A percentile compares a stretch with the other conserved stretches of the same genome.
These are phyloP conservation scores for Tenebrosternarchus preto DNA, from an alignment of 2,113 vertebrate genomes.

Conservation along the genomic window DNA sequence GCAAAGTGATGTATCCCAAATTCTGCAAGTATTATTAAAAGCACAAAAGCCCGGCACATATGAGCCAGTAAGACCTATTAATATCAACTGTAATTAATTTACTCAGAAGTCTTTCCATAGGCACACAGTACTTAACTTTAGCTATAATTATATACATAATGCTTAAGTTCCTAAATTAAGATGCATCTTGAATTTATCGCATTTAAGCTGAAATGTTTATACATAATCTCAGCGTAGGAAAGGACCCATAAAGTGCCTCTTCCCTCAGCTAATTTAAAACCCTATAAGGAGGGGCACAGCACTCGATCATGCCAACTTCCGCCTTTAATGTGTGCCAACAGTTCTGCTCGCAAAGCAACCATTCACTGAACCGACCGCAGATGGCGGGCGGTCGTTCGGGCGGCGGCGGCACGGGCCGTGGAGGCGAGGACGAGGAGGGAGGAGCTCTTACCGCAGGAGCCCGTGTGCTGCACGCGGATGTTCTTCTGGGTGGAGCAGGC, in stretches of 20 bases:
- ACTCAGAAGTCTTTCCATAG: not conserved
- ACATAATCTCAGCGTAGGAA: not conserved
- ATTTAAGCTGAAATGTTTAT: slow-evolving; percentile 1
- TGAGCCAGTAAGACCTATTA: not conserved
- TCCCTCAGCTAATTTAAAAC: not conserved
- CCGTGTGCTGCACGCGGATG: slow-evolving; percentile 82
- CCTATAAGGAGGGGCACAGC: not conserved
- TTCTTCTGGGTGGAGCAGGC: slow-evolving; percentile 88
- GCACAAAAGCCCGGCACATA: not conserved
- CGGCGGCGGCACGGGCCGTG: not conserved
- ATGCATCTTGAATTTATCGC: not conserved
- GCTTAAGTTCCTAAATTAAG: not conserved
- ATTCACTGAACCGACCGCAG: not conserved
- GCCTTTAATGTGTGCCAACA: not conserved
- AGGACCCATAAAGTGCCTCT: not conserved
- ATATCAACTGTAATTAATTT: not conserved
- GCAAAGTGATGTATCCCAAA: slow-evolving; percentile 33
- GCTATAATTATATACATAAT: not conserved
- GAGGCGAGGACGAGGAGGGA: not conserved
- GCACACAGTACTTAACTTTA: not conserved
- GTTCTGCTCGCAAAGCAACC: not conserved
- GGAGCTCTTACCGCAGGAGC: slow-evolving; percentile 81
- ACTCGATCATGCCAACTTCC: not conserved
- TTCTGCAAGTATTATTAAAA: slow-evolving; percentile 26
- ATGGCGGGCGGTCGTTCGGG: too few relatives aligned